phyloP scores from a whole-genome alignment of 2,888 invertebrate genomes.

The Diploptera punctata region DNA sequence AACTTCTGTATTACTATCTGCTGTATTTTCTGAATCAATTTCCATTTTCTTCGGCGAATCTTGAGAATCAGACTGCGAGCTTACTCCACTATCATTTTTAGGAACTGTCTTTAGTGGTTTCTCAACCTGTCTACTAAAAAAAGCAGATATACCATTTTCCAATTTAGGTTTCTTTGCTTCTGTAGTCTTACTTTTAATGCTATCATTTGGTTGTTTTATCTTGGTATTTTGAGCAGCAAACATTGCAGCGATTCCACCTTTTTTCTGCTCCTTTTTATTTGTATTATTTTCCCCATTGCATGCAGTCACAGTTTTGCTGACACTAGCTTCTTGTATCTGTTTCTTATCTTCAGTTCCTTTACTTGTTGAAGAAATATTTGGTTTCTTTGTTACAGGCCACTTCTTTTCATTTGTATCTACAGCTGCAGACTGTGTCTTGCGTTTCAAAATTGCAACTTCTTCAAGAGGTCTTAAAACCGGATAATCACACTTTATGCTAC shows the following conservation, averaged over 20 bases:
- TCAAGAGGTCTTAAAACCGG: not conserved
- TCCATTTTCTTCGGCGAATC: not conserved
- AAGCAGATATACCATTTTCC: not conserved
- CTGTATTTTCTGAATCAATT: not conserved
- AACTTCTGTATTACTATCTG: not conserved
- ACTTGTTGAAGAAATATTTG: not conserved
- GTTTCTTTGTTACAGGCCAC: not conserved
- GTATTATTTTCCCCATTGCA: not conserved
- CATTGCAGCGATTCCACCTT: slow-evolving; percentile 26
- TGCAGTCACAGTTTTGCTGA: not conserved
- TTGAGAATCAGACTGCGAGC: not conserved
- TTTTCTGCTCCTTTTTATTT: not conserved
- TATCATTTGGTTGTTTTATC: not conserved
- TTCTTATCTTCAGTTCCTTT: not conserved
- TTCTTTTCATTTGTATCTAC: not conserved
- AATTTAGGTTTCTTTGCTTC: not conserved
- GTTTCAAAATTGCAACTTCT: not conserved
- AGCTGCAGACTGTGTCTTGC: not conserved
- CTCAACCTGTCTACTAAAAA: not conserved
- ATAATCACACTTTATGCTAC: not conserved
- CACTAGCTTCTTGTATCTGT: not conserved
- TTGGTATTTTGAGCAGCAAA: slow-evolving; percentile 31
- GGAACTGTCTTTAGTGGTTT: not conserved
- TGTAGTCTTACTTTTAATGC: not conserved
- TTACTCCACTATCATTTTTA: not conserved